A percentile compares a stretch with the other conserved stretches of the same genome.
Conservation (phyloP, 1,140 invertebrate genomes). For the Bicyclus anynana region DNA sequence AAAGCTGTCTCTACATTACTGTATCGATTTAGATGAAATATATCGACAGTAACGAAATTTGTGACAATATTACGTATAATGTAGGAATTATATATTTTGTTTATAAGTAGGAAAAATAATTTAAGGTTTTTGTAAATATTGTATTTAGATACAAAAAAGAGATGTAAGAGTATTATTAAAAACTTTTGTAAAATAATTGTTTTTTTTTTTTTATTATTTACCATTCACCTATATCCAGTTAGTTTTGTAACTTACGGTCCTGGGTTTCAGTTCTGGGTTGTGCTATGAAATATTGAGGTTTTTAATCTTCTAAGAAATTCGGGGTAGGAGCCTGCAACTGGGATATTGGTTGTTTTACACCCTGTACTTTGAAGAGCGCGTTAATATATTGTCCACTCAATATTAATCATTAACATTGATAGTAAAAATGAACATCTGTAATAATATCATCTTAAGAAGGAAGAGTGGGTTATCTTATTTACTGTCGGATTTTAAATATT, state of each 20-base stretch:
- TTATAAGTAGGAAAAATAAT: slow-evolving; percentile 43
- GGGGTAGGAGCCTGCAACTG: no score
- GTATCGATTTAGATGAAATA: not conserved
- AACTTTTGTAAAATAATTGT: slow-evolving; percentile 55
- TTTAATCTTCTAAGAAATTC: no score
- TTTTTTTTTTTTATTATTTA: slow-evolving; percentile 23
- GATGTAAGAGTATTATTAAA: slow-evolving; percentile 71
- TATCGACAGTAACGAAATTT: slow-evolving; percentile 27
- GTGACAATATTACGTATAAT: slow-evolving; percentile 44
- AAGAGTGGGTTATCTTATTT: no score
- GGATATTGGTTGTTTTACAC: no score
- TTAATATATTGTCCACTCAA: no score
- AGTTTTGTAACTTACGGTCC: not conserved
- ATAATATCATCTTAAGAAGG: no score
- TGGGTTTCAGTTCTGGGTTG: no score
- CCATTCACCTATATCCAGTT: slow-evolving; percentile 8
- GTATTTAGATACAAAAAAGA: slow-evolving; percentile 67
- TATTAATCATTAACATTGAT: no score
- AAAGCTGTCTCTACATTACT: slow-evolving; percentile 35
- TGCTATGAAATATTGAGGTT: no score
- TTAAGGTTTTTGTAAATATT: slow-evolving; percentile 70
- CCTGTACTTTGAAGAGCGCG: no score
- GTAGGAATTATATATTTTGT: slow-evolving; percentile 28
- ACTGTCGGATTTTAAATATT: no score
- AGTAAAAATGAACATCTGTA: no score